Base-by-base conservation (phyloP, 2,113 vertebrate species). In the Accipiter virgatus region DNA sequence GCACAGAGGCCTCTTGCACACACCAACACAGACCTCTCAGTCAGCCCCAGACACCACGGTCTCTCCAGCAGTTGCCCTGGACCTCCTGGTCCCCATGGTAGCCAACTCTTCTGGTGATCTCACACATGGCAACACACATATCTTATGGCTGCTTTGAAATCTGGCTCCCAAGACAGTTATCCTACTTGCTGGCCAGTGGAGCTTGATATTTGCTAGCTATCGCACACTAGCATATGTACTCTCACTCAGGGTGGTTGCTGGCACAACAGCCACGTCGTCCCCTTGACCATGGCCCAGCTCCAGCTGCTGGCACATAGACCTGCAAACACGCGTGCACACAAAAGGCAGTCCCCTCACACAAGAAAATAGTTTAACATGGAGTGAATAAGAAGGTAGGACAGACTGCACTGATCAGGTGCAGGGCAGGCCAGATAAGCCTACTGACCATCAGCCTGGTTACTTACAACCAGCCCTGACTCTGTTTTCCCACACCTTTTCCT, bases 41-140 rank as follows among this genome's bases (percentile, higher is more conserved):
- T 13, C 56, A 38, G 25, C 6, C 27, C 27, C 47, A 48, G 58
- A 16, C 32, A 48, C 6, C 15, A 8, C 0, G 0, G 19, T 43
- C 36, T 48, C 43, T 63, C 38, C 4, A 2, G 22, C 22, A 40
- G 38, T 27, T 71, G 48, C 18, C 31, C 45, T 65, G 48, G 66
- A 50, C 18, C 23, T 66, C n/a, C 42, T 11, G 4, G 31, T 42
- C 16, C 42, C 55, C 13, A 7, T 3, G 18, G 26, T 20, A 55
- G 43, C 21, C n/a, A 50, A 1, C 18, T n/a, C 20, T 32, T 74
- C 50, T 22, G 36, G 16, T 34, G 4, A 20, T 58, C 50, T 72
- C 19, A 18, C 42, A 40, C 20, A 21, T 9, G 48, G 48, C 3
- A 2, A 43, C 59, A 48, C 15, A 25, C 5, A 2, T 32, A 67